Percentiles rank a stretch among this genome's conserved stretches.
Evolutionary conservation across 2,888 invertebrate genomes (phyloP).

Genomic region (Platycnemis pennipes): DNA sequence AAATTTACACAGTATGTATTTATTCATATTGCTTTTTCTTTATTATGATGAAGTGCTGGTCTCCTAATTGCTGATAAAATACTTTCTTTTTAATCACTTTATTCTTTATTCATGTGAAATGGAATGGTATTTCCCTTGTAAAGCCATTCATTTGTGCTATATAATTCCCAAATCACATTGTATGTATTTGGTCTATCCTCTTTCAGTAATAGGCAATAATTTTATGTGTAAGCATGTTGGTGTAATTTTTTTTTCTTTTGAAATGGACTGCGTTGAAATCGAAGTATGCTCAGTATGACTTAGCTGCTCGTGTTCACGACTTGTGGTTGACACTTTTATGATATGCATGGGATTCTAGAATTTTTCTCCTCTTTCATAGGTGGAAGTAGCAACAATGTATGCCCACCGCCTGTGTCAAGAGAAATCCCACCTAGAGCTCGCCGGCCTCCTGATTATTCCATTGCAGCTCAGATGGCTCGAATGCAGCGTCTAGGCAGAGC

Average conservation of each 20-base stretch:
- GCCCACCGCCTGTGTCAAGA: slow-evolving; percentile 73
- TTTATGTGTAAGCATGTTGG: neutral
- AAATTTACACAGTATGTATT: no score
- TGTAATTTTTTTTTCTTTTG: neutral
- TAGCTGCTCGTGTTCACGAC: no score
- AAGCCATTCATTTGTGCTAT: neutral
- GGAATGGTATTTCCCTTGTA: neutral
- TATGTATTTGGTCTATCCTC: no score
- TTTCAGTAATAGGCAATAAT: no score
- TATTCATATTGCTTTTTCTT: no score
- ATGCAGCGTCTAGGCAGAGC: slow-evolving; percentile 90
- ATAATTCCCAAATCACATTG: no score
- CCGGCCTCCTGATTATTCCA: slow-evolving; percentile 91
- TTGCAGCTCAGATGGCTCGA: slow-evolving; percentile 90
- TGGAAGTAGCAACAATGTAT: slow-evolving; percentile 28
- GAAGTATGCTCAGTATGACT: no score
- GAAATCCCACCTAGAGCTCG: slow-evolving; percentile 78
- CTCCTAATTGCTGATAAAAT: no score
- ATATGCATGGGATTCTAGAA: neutral
- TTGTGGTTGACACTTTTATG: no score
- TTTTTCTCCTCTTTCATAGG: neutral
- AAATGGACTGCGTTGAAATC: no score
- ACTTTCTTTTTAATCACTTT: neutral
- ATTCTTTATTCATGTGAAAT: neutral
- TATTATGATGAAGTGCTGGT: no score